phyloP scores from a whole-genome alignment of 1,140 invertebrate genomes.

The Rhagoletis zephyria region DNA sequence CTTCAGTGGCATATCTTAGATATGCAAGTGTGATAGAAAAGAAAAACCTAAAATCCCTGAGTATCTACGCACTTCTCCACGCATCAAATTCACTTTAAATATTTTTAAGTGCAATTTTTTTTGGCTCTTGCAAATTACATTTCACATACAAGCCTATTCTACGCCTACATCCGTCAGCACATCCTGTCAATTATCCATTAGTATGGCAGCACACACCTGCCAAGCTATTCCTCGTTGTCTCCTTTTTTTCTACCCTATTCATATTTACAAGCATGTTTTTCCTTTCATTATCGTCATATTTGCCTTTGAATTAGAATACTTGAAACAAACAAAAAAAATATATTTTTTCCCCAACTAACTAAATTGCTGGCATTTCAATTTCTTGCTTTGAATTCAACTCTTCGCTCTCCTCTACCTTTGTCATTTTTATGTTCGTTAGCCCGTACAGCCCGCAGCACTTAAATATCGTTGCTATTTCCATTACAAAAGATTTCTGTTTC shows the following conservation, averaged over 20 bases:
- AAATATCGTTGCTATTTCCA: background rate
- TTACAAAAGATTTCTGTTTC: conserved; percentile 34
- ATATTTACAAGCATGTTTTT: background rate
- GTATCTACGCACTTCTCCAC: too few species aligned
- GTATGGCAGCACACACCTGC: background rate
- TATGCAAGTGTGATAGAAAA: too few species aligned
- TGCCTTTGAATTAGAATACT: background rate
- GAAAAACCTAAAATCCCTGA: too few species aligned
- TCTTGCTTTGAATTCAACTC: background rate
- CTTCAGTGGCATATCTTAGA: too few species aligned
- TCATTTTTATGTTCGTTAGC: background rate
- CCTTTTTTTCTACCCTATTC: background rate
- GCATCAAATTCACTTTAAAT: too few species aligned
- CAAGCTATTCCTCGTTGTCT: background rate
- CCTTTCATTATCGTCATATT: background rate
- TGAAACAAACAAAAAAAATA: background rate
- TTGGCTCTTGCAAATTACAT: too few species aligned
- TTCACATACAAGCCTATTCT: too few species aligned
- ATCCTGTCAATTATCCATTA: conserved; percentile 39
- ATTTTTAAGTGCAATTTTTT: too few species aligned
- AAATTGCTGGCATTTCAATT: background rate
- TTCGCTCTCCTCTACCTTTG: background rate
- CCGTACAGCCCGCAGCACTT: background rate
- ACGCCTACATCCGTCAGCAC: too few species aligned
- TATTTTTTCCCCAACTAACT: background rate